Evolutionary conservation across 2,888 invertebrate genomes (phyloP), one percentile per base, ranked within the genome.

Genomic region (Lissocephala sabroskyi): DNA sequence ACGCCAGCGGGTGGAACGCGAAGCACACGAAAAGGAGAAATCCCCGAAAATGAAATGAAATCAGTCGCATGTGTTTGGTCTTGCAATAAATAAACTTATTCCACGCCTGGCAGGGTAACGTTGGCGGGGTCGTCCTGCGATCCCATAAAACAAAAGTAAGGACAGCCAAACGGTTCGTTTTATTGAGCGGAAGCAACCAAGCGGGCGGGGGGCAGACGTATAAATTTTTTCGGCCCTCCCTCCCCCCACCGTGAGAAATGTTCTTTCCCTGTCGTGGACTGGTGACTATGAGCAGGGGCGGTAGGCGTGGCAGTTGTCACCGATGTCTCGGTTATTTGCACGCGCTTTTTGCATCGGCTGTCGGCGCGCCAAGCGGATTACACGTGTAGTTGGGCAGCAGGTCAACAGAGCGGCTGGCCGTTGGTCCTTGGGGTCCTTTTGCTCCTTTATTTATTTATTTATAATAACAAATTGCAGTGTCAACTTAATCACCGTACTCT

Each of bases 381-480:
- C 29, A 48, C 41, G 39, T 32, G 37, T 14, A 5, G 19, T 5
- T 11, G 26, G 11, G 23, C 13, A 16, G 45, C 35, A 52, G 36
- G 35, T 35, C 13, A 9, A 37, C 26, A 37, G 26, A 7, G 7
- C 13, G 10, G 30, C n/a, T 30, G 26, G 16, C 35, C 10, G 41
- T 45, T 30, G 30, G 2, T 19, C 2, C 18, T 23, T 37, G 37
- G 56, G 42, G 51, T 41, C 35, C 26, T 41, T 45, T 23, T 74
- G 62, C 65, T 66, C 67, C 65, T 74, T 74, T 62, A 67, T 71
- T 74, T 74, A 70, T 70, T 71, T 71, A 74, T 71, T 71, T 74
- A 71, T 70, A 59, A 61, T 59, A 71, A 67, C 75, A 71, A 74
- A 71, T 74, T 71, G 67, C 75, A 67, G 59, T 58, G 67, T 74